Evolutionary conservation across 53 echinoderm and acorn worm genomes (phyloP), one percentile per base, ranked within the genome.

Genomic region (Actinopyga echinites): DNA sequence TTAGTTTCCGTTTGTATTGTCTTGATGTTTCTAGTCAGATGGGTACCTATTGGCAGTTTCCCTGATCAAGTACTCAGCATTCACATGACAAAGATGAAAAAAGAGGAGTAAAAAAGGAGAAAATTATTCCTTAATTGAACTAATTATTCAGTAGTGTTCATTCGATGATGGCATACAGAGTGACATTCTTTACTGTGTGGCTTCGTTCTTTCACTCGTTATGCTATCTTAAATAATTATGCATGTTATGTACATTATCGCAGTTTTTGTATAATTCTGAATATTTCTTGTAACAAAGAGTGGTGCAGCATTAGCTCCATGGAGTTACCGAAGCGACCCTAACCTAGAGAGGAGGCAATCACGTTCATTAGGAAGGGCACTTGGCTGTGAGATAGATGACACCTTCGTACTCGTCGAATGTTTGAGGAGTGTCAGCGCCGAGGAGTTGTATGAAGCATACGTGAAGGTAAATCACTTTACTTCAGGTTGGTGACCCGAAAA

Each of bases 381-480:
- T 35, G 90, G 90, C 35, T 93, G 93, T 42, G 67, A 68, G 40
- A 38, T 38, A 17, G n/a, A 64, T 9, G 79, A 87, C 24, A 84
- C 85, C 13, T 17, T 5, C 10, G 32, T 56, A 30, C 79, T 93
- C 4, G 82, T 93, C 40, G 74, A 85, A 54, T 93, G 93, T 54
- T 66, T 93, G 21, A 53, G 85, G 13, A 22, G 40, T 13, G 82
- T 73, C 6, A 85, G 88, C 52, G 82, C 82, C 15, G 60, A 60
- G 26, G 15, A 60, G 24, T 25, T 60, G 15, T 7, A 25, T 23
- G 60, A 23, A 23, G 60, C 60, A 60, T 13, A 60, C 15, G 6
- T 60, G 23, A 17, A 23, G 28, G 60, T 60, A 60, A 10, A 28
- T 4, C 0, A 40, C 10, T 7, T 40, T 40, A 37, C 3, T 37